Conservation (phyloP, 2,797 vertebrate genomes). For the Pteropus rufus region DNA sequence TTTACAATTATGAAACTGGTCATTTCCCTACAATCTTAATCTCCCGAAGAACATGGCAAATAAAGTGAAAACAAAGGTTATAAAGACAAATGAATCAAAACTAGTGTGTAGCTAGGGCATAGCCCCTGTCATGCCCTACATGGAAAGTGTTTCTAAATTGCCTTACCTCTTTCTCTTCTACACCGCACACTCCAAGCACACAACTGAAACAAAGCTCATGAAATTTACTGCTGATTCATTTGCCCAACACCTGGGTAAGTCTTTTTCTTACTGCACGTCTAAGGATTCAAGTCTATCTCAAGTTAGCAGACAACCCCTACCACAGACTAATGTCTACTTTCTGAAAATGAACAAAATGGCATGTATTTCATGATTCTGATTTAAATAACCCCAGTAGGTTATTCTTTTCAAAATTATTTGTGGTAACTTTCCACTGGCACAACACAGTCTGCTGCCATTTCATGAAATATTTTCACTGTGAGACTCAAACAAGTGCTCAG, state of each 20-base stretch:
- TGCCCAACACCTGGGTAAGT: background rate
- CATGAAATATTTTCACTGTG: background rate
- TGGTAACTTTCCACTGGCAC: background rate
- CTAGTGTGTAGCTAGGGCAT: too few species aligned
- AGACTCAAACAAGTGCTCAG: background rate
- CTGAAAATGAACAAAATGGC: background rate
- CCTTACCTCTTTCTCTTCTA: background rate
- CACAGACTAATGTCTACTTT: background rate
- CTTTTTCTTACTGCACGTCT: background rate
- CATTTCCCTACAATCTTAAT: background rate
- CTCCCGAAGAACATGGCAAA: background rate
- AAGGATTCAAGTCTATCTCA: background rate
- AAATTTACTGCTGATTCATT: background rate
- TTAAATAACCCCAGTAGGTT: background rate
- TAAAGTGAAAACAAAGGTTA: background rate
- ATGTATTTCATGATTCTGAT: background rate
- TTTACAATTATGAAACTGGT: background rate
- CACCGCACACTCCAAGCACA: background rate
- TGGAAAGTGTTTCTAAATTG: background rate
- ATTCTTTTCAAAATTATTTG: background rate
- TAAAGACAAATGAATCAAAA: background rate
- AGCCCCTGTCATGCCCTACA: background rate
- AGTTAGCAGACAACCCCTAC: background rate
- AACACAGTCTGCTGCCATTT: background rate
- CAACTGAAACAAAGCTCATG: background rate